Percentiles rank a stretch among this genome's conserved stretches.
Evolutionary conservation across 2,797 vertebrate genomes (phyloP).

Genomic region (Pempheris klunzingeri): DNA sequence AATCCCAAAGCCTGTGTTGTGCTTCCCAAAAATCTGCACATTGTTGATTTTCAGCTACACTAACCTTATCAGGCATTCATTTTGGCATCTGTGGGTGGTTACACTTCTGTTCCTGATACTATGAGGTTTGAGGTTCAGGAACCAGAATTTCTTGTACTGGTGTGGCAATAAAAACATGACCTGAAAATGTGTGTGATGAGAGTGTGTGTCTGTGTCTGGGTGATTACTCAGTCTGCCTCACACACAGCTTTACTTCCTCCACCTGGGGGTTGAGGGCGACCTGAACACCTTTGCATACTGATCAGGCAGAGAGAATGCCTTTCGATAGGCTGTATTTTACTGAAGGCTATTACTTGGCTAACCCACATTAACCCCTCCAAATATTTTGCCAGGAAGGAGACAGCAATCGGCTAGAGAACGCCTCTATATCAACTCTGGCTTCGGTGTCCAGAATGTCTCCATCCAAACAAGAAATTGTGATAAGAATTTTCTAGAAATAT

Average conservation of each 20-base stretch:
- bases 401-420: neutral
- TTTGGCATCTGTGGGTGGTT: no score
- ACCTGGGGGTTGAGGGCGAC: constrained; percentile 32
- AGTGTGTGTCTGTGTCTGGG: neutral
- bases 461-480: neutral
- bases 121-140: neutral
- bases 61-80: neutral
- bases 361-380: constrained; percentile 32
- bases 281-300: constrained; percentile 35
- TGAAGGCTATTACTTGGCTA: constrained; percentile 17
- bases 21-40: neutral
- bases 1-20: neutral
- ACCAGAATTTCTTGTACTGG: neutral
- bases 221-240: constrained; percentile 28
- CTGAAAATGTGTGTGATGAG: neutral
- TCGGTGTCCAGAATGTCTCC: neutral
- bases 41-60: no score
- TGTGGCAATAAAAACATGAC: neutral
- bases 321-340: constrained; percentile 21
- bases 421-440: neutral
- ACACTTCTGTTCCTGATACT: neutral
- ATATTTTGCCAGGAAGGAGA: constrained; percentile 1
- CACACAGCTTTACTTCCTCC: constrained; percentile 1
- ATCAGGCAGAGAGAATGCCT: constrained; percentile 15
- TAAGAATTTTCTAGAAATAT: neutral